phyloP scores from a whole-genome alignment of 1,140 invertebrate genomes.

The Rhynchophorus ferrugineus region DNA sequence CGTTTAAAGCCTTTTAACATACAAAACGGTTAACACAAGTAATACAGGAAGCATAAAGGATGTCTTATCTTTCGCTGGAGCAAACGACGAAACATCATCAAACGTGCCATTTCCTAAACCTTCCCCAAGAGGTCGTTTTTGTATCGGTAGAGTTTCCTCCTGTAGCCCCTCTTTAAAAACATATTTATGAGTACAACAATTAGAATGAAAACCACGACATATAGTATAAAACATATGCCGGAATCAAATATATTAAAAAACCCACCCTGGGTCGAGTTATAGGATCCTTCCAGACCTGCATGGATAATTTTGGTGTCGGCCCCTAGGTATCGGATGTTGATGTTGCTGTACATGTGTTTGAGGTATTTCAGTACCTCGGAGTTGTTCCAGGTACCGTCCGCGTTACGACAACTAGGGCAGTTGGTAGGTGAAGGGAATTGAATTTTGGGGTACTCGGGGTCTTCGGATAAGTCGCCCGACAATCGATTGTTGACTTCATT shows the following conservation, averaged over 20 bases:
- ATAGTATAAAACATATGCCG: slow-evolving; percentile 67
- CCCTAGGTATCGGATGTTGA: slow-evolving; percentile 37
- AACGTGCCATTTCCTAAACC: slow-evolving; percentile 42
- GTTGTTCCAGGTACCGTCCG: slow-evolving; percentile 59
- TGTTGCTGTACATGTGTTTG: slow-evolving; percentile 58
- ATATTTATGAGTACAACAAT: slow-evolving; percentile 69
- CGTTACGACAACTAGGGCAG: slow-evolving; percentile 63
- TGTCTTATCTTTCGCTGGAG: slow-evolving; percentile 21
- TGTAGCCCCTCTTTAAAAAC: slow-evolving; percentile 62
- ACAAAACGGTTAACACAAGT: neutral
- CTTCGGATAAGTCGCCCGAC: slow-evolving; percentile 79
- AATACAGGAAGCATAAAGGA: neutral
- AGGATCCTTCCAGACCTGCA: slow-evolving; percentile 12
- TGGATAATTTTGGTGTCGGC: slow-evolving; percentile 34
- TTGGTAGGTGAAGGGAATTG: slow-evolving; percentile 71
- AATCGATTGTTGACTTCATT: slow-evolving; percentile 89
- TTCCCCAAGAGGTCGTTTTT: slow-evolving; percentile 56
- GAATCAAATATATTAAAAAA: slow-evolving; percentile 54
- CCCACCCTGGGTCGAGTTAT: slow-evolving; percentile 12
- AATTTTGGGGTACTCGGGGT: slow-evolving; percentile 82
- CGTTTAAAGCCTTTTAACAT: neutral
- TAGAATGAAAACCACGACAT: slow-evolving; percentile 58
- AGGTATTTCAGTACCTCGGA: slow-evolving; percentile 67
- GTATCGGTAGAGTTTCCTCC: slow-evolving; percentile 54
- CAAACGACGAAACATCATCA: neutral